Conservation (phyloP, 2,113 vertebrate genomes). For the Neogobius melanostomus region DNA sequence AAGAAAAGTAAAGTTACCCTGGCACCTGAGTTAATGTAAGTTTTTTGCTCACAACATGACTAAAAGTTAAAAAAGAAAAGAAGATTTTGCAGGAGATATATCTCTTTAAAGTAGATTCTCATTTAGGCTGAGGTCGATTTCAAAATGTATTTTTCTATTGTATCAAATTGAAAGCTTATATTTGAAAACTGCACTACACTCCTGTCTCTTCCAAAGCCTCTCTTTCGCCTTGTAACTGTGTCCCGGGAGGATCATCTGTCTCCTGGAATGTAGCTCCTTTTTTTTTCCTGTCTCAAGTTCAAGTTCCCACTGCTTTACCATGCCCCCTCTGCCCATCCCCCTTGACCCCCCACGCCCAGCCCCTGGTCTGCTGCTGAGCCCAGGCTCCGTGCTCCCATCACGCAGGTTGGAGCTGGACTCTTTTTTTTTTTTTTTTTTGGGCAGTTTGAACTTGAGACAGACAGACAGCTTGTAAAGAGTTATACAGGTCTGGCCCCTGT, state of each 20-base stretch:
- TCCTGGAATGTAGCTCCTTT: slow-evolving; percentile 61
- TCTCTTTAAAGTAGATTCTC: too few relatives aligned
- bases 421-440: slow-evolving; percentile 26
- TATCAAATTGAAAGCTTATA: too few relatives aligned
- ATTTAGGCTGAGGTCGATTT: too few relatives aligned
- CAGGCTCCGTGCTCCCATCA: slow-evolving; percentile 59
- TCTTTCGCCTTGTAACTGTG: neutral
- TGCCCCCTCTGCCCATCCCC: slow-evolving; percentile 8
- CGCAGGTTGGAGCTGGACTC: slow-evolving; percentile 48
- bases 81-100: too few relatives aligned
- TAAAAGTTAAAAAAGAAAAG: too few relatives aligned
- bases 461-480: slow-evolving; percentile 82
- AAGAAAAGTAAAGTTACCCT: too few relatives aligned
- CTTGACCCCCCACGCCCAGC: slow-evolving; percentile 37
- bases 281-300: slow-evolving; percentile 66
- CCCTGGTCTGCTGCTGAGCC: slow-evolving; percentile 21
- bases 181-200: too few relatives aligned
- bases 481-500: slow-evolving; percentile 78
- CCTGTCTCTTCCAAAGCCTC: too few relatives aligned
- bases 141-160: too few relatives aligned
- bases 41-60: too few relatives aligned
- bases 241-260: slow-evolving; percentile 46
- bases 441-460: slow-evolving; percentile 82
- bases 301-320: slow-evolving; percentile 46
- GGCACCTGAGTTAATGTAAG: too few relatives aligned